Percentiles rank a stretch among this genome's conserved stretches.
Evolutionary conservation across 2,797 vertebrate genomes (phyloP).

Genomic region (Myripristis murdjan): DNA sequence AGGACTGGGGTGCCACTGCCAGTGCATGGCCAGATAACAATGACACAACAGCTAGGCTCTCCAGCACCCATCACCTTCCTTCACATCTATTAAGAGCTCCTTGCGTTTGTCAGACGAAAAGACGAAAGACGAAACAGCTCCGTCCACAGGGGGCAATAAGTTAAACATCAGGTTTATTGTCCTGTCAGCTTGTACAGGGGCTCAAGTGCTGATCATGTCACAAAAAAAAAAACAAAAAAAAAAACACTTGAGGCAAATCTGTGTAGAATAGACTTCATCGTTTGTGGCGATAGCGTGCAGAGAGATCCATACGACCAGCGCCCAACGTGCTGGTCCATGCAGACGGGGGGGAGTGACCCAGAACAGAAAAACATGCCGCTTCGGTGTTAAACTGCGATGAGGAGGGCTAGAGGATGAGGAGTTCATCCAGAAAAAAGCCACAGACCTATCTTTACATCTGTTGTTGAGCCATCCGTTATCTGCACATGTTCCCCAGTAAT

Average conservation of each 20-base stretch:
- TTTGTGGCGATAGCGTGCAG: constrained; percentile 26
- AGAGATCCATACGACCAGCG: constrained; percentile 3
- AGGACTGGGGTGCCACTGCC: constrained; percentile 36
- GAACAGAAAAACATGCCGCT: constrained; percentile 44
- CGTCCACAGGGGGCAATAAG: constrained; percentile 23
- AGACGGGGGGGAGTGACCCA: constrained; percentile 39
- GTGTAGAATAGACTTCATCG: constrained; percentile 8
- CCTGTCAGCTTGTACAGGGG: constrained; percentile 23
- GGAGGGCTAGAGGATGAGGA: constrained; percentile 28
- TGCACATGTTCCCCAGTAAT: constrained; percentile 84
- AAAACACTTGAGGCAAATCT: constrained; percentile 14
- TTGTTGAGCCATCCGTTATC: constrained; percentile 62
- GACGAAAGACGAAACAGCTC: constrained; percentile 43
- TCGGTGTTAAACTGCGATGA: constrained; percentile 21
- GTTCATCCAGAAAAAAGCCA: constrained; percentile 8
- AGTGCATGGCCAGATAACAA: constrained; percentile 68
- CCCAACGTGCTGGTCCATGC: constrained; percentile 22
- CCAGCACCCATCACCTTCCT: constrained; percentile 33
- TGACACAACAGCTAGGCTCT: constrained; percentile 45
- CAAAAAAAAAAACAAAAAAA: constrained; percentile 11
- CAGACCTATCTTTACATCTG: constrained; percentile 59
- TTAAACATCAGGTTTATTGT: constrained; percentile 42
- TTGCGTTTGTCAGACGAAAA: constrained; percentile 54
- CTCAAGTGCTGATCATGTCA: constrained; percentile 35
- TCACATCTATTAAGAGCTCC: constrained; percentile 46